Evolutionary conservation across 37 sponge, comb jelly and placozoan genomes (phyloP).

Genomic region (Axinella damicornis): DNA sequence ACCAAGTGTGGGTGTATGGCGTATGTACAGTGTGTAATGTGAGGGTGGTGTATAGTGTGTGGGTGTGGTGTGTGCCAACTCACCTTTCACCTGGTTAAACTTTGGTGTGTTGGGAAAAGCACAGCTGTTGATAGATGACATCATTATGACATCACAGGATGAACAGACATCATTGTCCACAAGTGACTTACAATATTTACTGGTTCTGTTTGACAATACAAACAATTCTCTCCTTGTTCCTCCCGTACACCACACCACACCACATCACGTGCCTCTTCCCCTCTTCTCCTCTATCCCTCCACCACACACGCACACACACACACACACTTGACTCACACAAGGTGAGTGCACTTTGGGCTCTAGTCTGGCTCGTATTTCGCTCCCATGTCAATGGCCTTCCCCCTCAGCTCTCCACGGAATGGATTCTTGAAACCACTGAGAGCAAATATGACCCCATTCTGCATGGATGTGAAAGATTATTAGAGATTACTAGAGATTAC

Average conservation of each 20-base stretch:
- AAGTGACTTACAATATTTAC: no score
- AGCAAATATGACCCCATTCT: constrained; percentile 78
- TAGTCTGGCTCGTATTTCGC: constrained; percentile 85
- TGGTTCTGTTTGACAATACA: no score
- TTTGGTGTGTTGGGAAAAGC: constrained; percentile 96
- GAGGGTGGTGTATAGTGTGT: no score
- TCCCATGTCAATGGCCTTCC: constrained; percentile 84
- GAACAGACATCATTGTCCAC: no score
- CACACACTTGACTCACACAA: constrained; percentile 65
- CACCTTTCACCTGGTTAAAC: constrained; percentile 86
- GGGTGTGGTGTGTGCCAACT: no score
- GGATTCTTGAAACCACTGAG: constrained; percentile 98
- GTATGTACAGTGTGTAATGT: no score
- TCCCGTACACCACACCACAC: no score
- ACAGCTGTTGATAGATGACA: constrained; percentile 70
- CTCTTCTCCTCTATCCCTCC: not conserved
- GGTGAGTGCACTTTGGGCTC: constrained; percentile 84
- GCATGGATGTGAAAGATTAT: no score
- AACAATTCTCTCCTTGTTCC: no score
- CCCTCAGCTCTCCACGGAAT: constrained; percentile 78
- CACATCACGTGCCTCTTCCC: not conserved
- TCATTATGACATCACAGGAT: no score
- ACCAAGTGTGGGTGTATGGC: no score
- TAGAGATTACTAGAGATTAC: no score
- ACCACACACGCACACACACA: not conserved